Percentiles rank a stretch among this genome's conserved stretches.
phyloP scores from a whole-genome alignment of 2,113 vertebrate species.

The Caloenas nicobarica region DNA sequence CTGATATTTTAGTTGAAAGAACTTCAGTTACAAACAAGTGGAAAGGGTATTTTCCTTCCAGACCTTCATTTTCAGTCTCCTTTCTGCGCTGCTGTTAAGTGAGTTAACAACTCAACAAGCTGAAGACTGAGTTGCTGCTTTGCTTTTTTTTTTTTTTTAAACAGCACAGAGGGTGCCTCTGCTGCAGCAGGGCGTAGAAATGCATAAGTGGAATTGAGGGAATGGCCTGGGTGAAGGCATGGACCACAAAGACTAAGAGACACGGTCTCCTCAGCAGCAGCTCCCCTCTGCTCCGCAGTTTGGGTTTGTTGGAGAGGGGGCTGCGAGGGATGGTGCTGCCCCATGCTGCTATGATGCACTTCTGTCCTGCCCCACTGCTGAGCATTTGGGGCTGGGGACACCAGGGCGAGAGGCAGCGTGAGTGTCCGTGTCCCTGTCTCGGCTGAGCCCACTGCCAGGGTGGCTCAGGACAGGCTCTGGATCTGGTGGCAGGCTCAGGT shows the following conservation, averaged over 20 bases:
- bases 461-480: neutral
- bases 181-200: neutral
- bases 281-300: neutral
- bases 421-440: neutral
- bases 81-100: neutral
- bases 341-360: fast-evolving
- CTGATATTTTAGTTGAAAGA: neutral
- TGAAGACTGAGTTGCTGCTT: neutral
- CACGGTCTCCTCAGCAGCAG: neutral
- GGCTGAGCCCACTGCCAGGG: neutral
- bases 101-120: neutral
- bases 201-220: neutral
- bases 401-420: fast-evolving
- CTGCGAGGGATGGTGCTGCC: neutral
- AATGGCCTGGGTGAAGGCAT: neutral
- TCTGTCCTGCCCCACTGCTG: fast-evolving
- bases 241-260: neutral
- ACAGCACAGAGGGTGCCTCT: neutral
- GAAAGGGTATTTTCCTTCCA: neutral
- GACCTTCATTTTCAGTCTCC: neutral
- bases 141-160: neutral
- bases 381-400: fast-evolving
- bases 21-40: neutral
- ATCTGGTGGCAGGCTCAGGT: neutral
- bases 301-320: neutral